Base-by-base conservation (phyloP, 2,888 invertebrate genomes). In the Apocheima hispidaria region DNA sequence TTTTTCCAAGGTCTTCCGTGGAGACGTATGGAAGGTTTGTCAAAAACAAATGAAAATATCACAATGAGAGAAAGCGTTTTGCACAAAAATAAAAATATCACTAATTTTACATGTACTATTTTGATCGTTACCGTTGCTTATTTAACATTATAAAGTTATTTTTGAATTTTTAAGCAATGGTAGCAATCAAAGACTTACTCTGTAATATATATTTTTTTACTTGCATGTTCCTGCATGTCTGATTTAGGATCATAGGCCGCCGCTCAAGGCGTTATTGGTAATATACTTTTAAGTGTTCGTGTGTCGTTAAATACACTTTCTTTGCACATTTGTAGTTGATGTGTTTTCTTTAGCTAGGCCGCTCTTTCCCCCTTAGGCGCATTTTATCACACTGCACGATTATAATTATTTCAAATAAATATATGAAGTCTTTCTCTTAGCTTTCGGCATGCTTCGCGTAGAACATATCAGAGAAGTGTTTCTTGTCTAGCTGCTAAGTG, bases 1-100 rank as follows among this genome's bases (percentile, higher is more conserved):
- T 89, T 89, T 90, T 89, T 87, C 87, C 83, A 91, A 94, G 94
- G 94, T 94, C 94, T 94, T 93, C 91, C 94, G 94, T 78, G 94
- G 94, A 93, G 90, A 93, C 87, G 91, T 92, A 84, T 94, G 94
- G 94, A 94, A 94, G 95, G 94, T 94, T 94, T 94, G 94, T 94
- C 82, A 78, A 81, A 79, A 83, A 83, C 55, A 67, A 69, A 65
- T 77, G 86, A 88, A 87, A 85, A 83, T 88, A 81, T 83, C 86
- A 88, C 85, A 83, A 83, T 79, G 81, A 85, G 78, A 82, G 81
- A 86, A 78, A 87, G 86, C 83, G 84, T 88, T 88, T 72, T 81
- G 86, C 89, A 89, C 89, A 81, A 79, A n/a, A 82, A 80, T 78
- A 66, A 74, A 81, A 78, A 60, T 78, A 64, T 79, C 86, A 88